A percentile compares a stretch with the other conserved stretches of the same genome.
Evolutionary conservation across 2,113 vertebrate species (phyloP).

Genomic region (Zosterops pallidus): DNA sequence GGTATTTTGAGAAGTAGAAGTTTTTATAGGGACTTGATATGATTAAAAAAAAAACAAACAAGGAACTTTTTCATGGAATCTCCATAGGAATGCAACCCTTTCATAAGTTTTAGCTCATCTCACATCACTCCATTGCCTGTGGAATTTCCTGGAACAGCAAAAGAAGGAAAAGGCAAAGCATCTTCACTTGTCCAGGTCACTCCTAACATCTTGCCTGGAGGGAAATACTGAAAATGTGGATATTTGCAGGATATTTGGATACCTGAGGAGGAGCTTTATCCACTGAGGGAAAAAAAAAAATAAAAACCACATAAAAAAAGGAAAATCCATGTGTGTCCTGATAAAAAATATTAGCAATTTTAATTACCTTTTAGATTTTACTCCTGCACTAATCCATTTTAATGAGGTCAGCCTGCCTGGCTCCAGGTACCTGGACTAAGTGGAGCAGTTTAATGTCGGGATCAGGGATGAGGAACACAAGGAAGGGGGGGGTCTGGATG

Average conservation of each 20-base stretch:
- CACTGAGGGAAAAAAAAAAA: rapidly evolving
- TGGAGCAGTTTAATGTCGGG: conserved; percentile 53
- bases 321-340: background rate
- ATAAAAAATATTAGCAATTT: conserved; percentile 60
- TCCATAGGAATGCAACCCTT: background rate
- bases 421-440: conserved; percentile 52
- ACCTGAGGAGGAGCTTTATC: background rate
- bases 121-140: rapidly evolving
- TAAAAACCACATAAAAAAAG: background rate
- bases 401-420: conserved; percentile 66
- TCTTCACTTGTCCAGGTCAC: background rate
- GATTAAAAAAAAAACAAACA: background rate
- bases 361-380: conserved; percentile 70
- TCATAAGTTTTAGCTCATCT: background rate
- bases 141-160: background rate
- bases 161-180: background rate
- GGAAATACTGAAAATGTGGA: background rate
- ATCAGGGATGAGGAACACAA: conserved; percentile 10
- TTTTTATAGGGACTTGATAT: background rate
- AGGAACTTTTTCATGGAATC: background rate
- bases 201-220: background rate
- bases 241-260: background rate
- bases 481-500: background rate
- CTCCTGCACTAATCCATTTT: conserved; percentile 59
- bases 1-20: background rate